phyloP scores from a whole-genome alignment of 2,113 vertebrate genomes.

The Saguinus midas region DNA sequence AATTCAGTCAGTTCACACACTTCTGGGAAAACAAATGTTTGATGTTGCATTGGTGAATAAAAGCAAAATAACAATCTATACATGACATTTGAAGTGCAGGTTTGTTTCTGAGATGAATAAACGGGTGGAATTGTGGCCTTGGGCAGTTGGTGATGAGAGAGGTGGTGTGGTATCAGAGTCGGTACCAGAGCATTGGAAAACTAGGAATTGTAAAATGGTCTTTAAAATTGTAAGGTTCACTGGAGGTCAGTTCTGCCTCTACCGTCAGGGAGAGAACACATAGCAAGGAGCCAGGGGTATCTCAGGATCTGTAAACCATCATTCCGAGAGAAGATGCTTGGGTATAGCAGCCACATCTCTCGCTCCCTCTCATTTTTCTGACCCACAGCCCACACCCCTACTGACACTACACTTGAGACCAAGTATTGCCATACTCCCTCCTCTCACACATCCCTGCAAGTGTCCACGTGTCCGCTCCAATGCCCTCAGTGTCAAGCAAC shows the following conservation, averaged over 20 bases:
- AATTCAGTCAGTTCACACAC: neutral
- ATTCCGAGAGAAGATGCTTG: neutral
- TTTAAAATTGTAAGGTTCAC: neutral
- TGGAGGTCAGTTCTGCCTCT: neutral
- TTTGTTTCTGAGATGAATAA: neutral
- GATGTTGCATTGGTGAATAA: neutral
- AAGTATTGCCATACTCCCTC: neutral
- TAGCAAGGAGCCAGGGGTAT: neutral
- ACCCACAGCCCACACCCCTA: neutral
- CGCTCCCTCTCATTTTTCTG: accelerated
- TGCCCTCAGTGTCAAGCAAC: neutral
- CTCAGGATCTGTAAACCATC: neutral
- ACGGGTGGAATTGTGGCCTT: neutral
- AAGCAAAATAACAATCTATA: neutral
- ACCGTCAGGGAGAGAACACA: neutral
- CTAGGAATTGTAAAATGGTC: neutral
- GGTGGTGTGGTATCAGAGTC: neutral
- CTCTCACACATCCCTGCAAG: no score
- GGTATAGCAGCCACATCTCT: neutral
- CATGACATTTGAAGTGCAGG: neutral
- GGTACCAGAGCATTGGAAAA: neutral
- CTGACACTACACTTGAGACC: neutral
- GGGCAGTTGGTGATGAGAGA: neutral
- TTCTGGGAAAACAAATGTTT: neutral
- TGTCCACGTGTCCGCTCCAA: neutral